phyloP scores from a whole-genome alignment of 2,888 invertebrate species.

The Caenorhabditis sp. region DNA sequence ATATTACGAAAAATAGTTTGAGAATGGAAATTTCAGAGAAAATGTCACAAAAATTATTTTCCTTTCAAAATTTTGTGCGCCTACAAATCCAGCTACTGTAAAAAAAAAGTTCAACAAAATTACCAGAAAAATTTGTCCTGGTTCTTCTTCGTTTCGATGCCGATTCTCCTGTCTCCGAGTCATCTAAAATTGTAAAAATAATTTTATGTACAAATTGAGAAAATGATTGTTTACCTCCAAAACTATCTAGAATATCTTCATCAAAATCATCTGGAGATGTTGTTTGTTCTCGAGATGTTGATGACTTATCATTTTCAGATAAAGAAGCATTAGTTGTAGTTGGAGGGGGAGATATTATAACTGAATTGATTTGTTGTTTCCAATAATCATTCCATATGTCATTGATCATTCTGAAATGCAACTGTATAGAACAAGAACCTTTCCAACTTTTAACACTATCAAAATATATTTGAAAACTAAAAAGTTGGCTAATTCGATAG shows the following conservation, averaged over 20 bases:
- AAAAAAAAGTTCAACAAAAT: no score
- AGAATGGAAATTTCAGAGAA: no score
- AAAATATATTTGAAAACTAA: not conserved
- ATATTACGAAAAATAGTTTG: no score
- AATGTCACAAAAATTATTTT: no score
- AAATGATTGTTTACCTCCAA: not conserved
- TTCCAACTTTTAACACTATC: no score
- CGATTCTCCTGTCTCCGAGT: conserved; percentile 13
- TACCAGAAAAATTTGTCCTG: conserved; percentile 36
- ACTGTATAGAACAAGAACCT: not conserved
- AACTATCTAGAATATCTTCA: conserved; percentile 1
- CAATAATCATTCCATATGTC: conserved; percentile 53
- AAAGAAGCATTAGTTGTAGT: not conserved
- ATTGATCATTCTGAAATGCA: conserved; percentile 10
- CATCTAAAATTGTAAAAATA: conserved; percentile 16
- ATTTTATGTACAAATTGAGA: not conserved
- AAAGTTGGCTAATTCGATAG: not conserved
- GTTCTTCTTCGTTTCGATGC: conserved; percentile 34
- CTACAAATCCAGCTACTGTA: no score
- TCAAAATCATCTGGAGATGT: conserved; percentile 15
- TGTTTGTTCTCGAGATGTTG: conserved; percentile 27
- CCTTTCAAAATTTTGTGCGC: no score
- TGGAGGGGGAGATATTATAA: not conserved
- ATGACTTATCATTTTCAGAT: conserved; percentile 25
- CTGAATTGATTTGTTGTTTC: conserved; percentile 38